Evolutionary conservation across 2,888 invertebrate species (phyloP), one percentile per base, ranked within the genome.

Genomic region (Archips xylosteana): DNA sequence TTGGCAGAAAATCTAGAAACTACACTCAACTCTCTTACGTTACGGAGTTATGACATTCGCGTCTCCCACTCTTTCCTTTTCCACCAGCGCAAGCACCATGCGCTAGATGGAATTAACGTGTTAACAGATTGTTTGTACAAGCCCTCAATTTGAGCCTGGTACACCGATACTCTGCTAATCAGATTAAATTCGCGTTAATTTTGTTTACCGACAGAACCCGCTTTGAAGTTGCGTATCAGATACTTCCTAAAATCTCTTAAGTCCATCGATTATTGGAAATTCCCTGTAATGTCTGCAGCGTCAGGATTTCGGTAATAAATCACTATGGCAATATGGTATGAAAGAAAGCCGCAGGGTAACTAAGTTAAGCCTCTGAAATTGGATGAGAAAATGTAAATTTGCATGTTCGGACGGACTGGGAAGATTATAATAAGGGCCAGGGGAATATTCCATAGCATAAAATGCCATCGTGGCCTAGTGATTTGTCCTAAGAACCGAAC

Each of bases 231-330:
- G 45, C 45, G 8, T n/a, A 47, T 32, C 47, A n/a, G 63, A 63
- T 49, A 34, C 36, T 64, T 15, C 49, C n/a, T 39, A 51, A 63
- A 70, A 23, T 47, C 57, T 61, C 61, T 34, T 62, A 39, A 62
- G 39, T 47, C 45, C 32, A 64, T 70, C 34, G 63, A 64, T 70
- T 70, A 59, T 59, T 15, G 64, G 64, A 36, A 64, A 64, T 15
- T 70, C 63, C 51, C 32, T 57, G 9, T 34, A 54, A 42, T 45
- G 39, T 15, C 54, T 39, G 63, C 63, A 13, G n/a, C 32, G 12
- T 23, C 45, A 34, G 63, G 45, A 36, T 47, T 61, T 64, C n/a
- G n/a, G 15, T 54, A 34, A 70, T 70, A 64, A 64, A 70, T 59
- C 63, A 64, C 64, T 64, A 49, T 39, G 34, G 64, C 12, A 70